Conservation (phyloP, 2,113 vertebrate genomes). For the Galemys pyrenaicus region DNA sequence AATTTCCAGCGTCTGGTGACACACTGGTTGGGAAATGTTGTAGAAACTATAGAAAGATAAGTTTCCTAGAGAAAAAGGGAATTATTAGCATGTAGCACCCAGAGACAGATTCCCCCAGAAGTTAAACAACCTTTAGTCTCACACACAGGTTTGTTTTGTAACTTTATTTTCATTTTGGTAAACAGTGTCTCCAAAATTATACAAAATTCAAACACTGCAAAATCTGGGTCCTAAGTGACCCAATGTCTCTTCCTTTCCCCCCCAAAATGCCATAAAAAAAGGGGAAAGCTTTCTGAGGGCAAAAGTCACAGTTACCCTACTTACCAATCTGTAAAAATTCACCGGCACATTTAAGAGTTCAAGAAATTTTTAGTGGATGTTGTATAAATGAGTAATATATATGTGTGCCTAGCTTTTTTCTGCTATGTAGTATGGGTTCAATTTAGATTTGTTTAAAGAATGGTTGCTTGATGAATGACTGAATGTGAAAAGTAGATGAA, state of each 20-base stretch:
- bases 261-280: not conserved
- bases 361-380: not conserved
- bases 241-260: fast-evolving
- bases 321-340: not conserved
- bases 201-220: not conserved
- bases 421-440: not conserved
- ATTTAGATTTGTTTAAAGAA: not conserved
- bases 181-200: not conserved
- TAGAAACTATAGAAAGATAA: not conserved
- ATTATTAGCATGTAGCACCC: fast-evolving
- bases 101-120: not conserved
- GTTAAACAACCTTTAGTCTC: not conserved
- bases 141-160: not conserved
- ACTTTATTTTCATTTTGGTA: not conserved
- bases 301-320: not conserved
- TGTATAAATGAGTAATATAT: not conserved
- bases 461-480: not conserved
- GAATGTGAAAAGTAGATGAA: not conserved
- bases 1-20: not conserved
- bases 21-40: not conserved
- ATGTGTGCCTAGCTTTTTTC: not conserved
- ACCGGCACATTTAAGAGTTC: not conserved
- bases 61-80: not conserved
- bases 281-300: not conserved
- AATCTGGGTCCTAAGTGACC: not conserved